phyloP scores from a whole-genome alignment of 2,888 invertebrate species.

The Acleris holmiana region DNA sequence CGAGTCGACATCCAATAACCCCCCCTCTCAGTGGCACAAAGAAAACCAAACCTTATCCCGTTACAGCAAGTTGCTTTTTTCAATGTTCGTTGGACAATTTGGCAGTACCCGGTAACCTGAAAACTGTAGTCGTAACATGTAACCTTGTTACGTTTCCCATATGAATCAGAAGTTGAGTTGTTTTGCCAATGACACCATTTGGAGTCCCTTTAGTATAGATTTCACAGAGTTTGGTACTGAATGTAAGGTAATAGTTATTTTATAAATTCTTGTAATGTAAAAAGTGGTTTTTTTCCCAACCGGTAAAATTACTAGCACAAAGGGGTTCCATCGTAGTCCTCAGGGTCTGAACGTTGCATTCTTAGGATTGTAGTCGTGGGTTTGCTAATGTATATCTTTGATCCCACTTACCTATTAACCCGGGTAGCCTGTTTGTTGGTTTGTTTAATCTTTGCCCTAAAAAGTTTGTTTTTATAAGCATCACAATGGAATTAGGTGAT shows the following conservation, averaged over 20 bases:
- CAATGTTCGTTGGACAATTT: constrained; percentile 31
- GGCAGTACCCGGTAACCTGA: constrained; percentile 26
- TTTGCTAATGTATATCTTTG: too few species aligned
- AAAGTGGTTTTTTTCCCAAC: too few species aligned
- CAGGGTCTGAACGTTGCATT: too few species aligned
- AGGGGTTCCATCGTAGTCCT: too few species aligned
- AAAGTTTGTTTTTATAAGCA: too few species aligned
- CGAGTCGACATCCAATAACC: constrained; percentile 28
- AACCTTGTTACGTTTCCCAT: constrained; percentile 36
- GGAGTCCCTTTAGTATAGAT: not conserved
- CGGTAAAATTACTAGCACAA: too few species aligned
- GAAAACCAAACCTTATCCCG: constrained; percentile 24
- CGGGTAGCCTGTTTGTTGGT: too few species aligned
- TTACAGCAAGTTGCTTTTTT: constrained; percentile 12
- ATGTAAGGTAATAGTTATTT: constrained; percentile 9
- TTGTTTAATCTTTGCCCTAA: too few species aligned
- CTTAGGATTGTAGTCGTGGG: too few species aligned
- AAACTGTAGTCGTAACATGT: constrained; percentile 30
- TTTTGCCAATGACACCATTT: not conserved
- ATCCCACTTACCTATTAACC: too few species aligned
- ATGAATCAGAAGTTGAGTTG: constrained; percentile 12
- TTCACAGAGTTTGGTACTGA: too few species aligned
- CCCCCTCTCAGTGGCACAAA: constrained; percentile 18
- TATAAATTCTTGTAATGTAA: constrained; percentile 1
- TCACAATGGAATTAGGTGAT: too few species aligned